Conservation (phyloP, 1,140 invertebrate species). For the Odontomachus brunneus region DNA sequence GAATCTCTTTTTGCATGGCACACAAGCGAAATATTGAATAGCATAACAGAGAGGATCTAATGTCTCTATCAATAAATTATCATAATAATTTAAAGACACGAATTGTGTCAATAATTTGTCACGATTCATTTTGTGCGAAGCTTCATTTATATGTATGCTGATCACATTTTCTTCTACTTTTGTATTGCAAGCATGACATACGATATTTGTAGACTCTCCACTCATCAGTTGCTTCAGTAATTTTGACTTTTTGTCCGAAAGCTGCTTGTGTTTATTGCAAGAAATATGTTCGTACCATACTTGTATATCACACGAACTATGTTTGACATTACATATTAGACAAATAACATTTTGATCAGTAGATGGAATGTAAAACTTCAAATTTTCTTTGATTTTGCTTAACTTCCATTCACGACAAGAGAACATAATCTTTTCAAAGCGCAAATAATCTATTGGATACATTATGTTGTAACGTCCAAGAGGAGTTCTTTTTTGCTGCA, state of each 20-base stretch:
- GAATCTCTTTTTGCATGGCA: conserved; percentile 57
- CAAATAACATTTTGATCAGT: conserved; percentile 1
- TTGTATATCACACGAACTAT: conserved; percentile 17
- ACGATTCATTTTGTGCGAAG: background rate
- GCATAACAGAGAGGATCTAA: conserved; percentile 70
- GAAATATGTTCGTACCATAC: conserved; percentile 62
- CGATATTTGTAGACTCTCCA: background rate
- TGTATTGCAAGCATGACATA: conserved; percentile 40
- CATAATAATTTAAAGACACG: conserved; percentile 14
- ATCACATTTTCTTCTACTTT: conserved; percentile 18
- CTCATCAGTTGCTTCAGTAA: conserved; percentile 1
- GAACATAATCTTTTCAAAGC: conserved; percentile 24
- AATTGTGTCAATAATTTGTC: background rate
- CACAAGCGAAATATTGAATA: conserved; percentile 58
- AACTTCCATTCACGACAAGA: background rate
- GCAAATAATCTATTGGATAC: background rate
- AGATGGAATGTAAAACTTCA: background rate
- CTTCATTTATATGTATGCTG: conserved; percentile 46
- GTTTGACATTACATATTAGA: conserved; percentile 16
- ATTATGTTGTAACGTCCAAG: conserved; percentile 8
- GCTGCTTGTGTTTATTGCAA: conserved; percentile 27
- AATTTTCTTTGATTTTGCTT: background rate
- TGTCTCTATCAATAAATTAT: conserved; percentile 70
- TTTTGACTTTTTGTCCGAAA: conserved; percentile 21
- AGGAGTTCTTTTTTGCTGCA: background rate